Conservation (phyloP, 2,113 vertebrate genomes). For the Bagarius yarrelli region DNA sequence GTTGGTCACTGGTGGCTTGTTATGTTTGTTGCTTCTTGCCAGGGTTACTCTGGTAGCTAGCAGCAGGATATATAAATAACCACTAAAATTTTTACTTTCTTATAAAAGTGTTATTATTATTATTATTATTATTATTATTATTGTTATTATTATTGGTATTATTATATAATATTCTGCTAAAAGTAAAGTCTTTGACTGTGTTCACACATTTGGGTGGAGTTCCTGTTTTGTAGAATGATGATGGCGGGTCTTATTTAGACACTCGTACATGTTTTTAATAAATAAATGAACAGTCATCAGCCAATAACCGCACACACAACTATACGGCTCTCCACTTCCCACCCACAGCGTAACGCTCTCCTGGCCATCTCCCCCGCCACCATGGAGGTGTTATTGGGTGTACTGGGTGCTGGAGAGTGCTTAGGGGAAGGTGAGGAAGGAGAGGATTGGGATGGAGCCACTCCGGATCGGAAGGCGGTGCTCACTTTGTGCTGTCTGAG, state of each 20-base stretch:
- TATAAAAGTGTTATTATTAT: background rate
- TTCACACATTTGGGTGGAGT: too few species aligned
- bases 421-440: conserved; percentile 75
- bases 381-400: conserved; percentile 93
- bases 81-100: background rate
- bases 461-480: conserved; percentile 83
- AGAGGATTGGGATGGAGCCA: conserved; percentile 79
- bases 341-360: conserved; percentile 86
- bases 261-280: too few species aligned
- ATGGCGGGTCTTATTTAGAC: too few species aligned
- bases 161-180: too few species aligned
- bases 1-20: background rate
- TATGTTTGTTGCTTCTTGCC: background rate
- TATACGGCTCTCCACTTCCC: too few species aligned
- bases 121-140: too few species aligned
- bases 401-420: conserved; percentile 88
- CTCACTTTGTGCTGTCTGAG: conserved; percentile 91
- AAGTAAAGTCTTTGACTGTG: too few species aligned
- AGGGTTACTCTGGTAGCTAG: background rate
- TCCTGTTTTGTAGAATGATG: too few species aligned
- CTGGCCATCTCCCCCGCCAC: conserved; percentile 96
- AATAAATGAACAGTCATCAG: too few species aligned
- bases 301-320: too few species aligned
- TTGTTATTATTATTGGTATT: too few species aligned
- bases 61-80: background rate